Evolutionary conservation across 30 jellyfish, hydroid and myxozoan species (phyloP), one percentile per base, ranked within the genome.

Genomic region (Haliclystus octoradiatus): DNA sequence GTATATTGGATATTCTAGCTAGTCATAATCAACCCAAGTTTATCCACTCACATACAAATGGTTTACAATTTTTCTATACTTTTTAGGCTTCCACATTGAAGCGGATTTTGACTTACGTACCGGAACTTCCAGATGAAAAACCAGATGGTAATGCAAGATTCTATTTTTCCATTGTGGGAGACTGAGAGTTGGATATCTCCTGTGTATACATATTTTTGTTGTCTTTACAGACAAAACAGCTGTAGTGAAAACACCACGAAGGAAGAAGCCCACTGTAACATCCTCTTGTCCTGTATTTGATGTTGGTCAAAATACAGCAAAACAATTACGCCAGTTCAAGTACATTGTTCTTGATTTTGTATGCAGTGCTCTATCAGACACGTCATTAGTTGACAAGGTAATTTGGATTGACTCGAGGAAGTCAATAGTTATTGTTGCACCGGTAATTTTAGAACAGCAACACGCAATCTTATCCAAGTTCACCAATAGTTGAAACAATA

Each of bases 271-370:
- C 57, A 40, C 57, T 9, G 57, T 40, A 5, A 19, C 57, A 40
- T 40, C 57, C 9, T 40, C 57, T 19, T 40, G 57, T 0, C 92
- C 92, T 1, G 40, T 79, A 23, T 79, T 79, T 69, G 92, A 79
- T 34, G 66, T 67, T 14, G 25, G 66, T 26, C 61, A 79, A 46
- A 40, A 68, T 28, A 26, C 83, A 12, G 70, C 83, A 3, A 60
- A 69, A 22, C 79, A 79, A 27, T 67, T 79, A 26, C 75, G 74
- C 28, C 83, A 61, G 23, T 79, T 46, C 63, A 79, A 79, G 28
- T 63, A 70, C 49, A 63, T 26, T 3, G 29, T 28, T n/a, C 57
- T 79, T n/a, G 83, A 47, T 27, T 69, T 69, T 32, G 70, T 63
- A n/a, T 61, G 79, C 14, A 57, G 50, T 25, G 51, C 12, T 25